These are phyloP conservation scores for Cyprinella venusta DNA, from an alignment of 2,797 vertebrate genomes.

Conservation along the genomic window DNA sequence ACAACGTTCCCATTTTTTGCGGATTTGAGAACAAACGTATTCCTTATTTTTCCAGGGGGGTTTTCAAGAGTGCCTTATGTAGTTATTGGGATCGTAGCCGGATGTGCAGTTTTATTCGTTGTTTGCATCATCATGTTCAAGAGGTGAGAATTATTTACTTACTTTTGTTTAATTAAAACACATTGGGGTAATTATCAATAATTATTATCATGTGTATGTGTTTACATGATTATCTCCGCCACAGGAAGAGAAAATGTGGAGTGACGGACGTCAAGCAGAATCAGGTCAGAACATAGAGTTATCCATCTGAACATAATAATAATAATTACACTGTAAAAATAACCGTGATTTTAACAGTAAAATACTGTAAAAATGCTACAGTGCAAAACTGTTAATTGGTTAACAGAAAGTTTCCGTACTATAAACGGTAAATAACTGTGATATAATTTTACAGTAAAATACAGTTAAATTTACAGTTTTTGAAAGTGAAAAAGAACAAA, in stretches of 20 bases:
- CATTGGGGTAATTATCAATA: not conserved
- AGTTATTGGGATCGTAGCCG: not conserved
- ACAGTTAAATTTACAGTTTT: too few relatives aligned
- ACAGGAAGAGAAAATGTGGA: not conserved
- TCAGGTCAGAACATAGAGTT: not conserved
- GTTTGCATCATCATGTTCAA: not conserved
- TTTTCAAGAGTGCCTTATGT: rapidly evolving
- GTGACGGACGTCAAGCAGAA: not conserved
- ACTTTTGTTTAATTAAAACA: not conserved
- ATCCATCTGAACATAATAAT: not conserved
- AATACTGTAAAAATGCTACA: too few relatives aligned
- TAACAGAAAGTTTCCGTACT: too few relatives aligned
- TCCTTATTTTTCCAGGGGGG: not conserved
- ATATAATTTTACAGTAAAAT: too few relatives aligned
- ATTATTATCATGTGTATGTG: not conserved
- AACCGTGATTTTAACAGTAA: too few relatives aligned
- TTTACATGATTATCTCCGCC: not conserved
- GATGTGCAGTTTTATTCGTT: not conserved
- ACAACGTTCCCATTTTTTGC: not conserved
- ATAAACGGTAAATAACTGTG: too few relatives aligned
- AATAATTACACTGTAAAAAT: too few relatives aligned
- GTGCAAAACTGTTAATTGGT: too few relatives aligned
- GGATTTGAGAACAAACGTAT: not conserved
- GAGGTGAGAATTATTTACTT: not conserved
- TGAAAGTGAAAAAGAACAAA: too few relatives aligned